Evolutionary conservation across 2,113 vertebrate genomes (phyloP).

Genomic region (Ictalurus punctatus): DNA sequence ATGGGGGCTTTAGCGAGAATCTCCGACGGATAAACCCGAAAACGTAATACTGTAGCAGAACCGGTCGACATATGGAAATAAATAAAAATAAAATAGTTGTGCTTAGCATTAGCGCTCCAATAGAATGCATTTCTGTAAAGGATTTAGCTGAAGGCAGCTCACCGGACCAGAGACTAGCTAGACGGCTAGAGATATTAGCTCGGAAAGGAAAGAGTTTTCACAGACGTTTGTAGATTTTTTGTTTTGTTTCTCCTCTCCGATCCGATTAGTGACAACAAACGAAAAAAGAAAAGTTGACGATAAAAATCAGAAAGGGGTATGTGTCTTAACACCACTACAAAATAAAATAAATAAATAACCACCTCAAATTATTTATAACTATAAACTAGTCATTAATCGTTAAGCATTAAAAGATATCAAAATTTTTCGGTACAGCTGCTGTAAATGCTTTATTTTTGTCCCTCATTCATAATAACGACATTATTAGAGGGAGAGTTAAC

Average conservation of each 20-base stretch:
- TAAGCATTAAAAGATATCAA: neutral
- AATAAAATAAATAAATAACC: no score
- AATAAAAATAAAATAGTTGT: neutral
- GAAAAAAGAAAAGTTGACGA: neutral
- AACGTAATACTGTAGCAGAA: neutral
- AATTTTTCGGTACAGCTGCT: neutral
- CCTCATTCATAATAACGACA: constrained; percentile 1
- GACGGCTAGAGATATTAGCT: neutral
- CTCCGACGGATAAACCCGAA: neutral
- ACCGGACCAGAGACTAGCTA: neutral
- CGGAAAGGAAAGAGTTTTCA: no score
- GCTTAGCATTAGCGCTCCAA: neutral
- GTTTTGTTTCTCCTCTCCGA: neutral
- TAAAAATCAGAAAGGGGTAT: neutral
- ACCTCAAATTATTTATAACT: no score
- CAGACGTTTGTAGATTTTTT: no score
- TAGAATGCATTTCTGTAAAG: neutral
- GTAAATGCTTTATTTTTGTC: neutral
- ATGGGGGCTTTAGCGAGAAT: neutral
- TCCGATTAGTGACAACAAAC: neutral
- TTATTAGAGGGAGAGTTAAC: no score
- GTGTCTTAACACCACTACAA: no score
- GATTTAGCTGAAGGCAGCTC: neutral
- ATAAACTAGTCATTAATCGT: neutral
- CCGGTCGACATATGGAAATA: neutral